Evolutionary conservation across 1,140 invertebrate species (phyloP).

Genomic region (Thalassaphorura encarpata): DNA sequence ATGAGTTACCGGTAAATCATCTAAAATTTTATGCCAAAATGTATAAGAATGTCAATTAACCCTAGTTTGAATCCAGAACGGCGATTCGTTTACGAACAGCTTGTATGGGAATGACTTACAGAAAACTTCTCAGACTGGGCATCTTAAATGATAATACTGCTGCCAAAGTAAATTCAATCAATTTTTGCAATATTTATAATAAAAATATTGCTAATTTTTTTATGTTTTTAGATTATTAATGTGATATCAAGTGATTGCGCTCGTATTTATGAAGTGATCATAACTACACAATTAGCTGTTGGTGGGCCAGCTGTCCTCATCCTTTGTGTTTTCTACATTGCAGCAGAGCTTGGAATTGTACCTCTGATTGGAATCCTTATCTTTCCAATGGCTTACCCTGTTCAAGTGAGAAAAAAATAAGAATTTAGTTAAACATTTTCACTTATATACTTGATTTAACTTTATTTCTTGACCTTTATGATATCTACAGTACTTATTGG

Average conservation of each 20-base stretch:
- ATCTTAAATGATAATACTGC: conserved; percentile 46
- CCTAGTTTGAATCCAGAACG: conserved; percentile 41
- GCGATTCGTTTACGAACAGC: conserved; percentile 51
- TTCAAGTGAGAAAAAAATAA: conserved; percentile 47
- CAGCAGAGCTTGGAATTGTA: conserved; percentile 49
- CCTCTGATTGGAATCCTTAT: conserved; percentile 50
- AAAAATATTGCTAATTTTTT: too few species aligned
- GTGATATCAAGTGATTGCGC: conserved; percentile 57
- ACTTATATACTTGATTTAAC: too few species aligned
- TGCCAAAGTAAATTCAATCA: conserved; percentile 48
- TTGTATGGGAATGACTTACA: conserved; percentile 50
- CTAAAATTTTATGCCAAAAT: conserved; percentile 9
- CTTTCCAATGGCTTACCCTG: conserved; percentile 54
- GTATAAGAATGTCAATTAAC: conserved; percentile 1
- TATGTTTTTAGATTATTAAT: conserved; percentile 38
- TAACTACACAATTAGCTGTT: conserved; percentile 50
- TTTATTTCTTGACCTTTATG: background rate
- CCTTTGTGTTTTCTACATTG: conserved; percentile 49
- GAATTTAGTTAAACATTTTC: background rate
- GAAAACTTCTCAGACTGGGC: conserved; percentile 50
- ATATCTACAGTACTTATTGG: conserved; percentile 42
- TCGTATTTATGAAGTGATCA: conserved; percentile 52
- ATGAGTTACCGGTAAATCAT: conserved; percentile 43
- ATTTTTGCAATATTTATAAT: conserved; percentile 7
- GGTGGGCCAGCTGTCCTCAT: conserved; percentile 52